Conservation (phyloP, 1,140 invertebrate species). For the Sitophilus oryzae region DNA sequence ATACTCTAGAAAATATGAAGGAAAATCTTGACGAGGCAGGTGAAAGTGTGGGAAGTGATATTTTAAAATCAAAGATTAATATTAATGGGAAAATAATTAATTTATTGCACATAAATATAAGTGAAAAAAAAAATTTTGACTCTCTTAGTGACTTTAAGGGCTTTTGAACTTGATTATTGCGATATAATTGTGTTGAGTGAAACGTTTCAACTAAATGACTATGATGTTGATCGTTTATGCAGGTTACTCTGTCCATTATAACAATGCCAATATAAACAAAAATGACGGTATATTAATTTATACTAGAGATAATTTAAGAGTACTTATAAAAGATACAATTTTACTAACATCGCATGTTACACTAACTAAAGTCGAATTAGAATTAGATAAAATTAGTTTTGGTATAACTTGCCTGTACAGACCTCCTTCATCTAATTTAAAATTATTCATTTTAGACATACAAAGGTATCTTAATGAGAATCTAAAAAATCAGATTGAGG, state of each 20-base stretch:
- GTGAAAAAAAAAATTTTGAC: neutral
- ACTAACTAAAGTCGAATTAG: neutral
- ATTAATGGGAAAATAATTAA: no score
- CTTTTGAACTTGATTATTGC: neutral
- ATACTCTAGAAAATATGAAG: neutral
- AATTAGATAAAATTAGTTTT: neutral
- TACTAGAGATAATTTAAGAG: no score
- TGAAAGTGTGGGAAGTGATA: neutral
- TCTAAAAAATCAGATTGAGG: neutral
- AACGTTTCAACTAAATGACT: neutral
- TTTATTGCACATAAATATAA: conserved; percentile 5
- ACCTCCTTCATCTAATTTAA: neutral
- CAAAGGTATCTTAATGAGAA: neutral
- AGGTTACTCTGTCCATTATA: neutral
- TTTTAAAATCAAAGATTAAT: no score
- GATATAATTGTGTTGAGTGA: conserved; percentile 1
- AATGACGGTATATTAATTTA: no score
- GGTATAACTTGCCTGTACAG: conserved; percentile 11
- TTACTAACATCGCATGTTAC: neutral
- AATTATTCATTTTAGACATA: conserved; percentile 1
- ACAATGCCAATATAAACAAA: neutral
- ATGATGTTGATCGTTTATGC: neutral
- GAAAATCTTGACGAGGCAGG: neutral
- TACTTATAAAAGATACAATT: neutral
- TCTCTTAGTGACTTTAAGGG: neutral